Conservation (phyloP, 2,113 vertebrate species). For the Ascaphus truei region DNA sequence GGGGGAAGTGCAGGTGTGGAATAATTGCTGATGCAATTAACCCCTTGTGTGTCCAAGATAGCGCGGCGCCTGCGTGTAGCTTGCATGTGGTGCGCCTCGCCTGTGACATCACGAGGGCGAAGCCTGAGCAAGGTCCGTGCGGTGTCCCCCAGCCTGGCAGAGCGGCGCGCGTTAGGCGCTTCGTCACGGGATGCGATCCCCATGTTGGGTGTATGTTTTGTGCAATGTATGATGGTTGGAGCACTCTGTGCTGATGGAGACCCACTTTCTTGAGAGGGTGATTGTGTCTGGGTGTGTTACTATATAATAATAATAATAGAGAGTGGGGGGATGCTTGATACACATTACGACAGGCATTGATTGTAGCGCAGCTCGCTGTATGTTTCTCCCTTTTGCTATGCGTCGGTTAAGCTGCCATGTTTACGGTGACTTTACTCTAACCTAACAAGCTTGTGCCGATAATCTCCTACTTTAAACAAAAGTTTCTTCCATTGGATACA, state of each 20-base stretch:
- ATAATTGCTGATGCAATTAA: no score
- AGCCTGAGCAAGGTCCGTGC: no score
- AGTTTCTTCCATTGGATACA: neutral
- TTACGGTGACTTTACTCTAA: conserved; percentile 16
- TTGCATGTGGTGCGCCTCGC: no score
- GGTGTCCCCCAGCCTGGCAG: no score
- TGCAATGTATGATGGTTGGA: neutral
- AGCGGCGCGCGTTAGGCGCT: no score
- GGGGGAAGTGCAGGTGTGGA: no score
- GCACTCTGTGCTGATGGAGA: neutral
- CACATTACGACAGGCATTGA: conserved; percentile 12
- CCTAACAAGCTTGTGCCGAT: conserved; percentile 9
- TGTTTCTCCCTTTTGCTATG: neutral
- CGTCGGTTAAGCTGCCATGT: conserved; percentile 12
- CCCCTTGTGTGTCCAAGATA: no score
- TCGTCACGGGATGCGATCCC: no score
- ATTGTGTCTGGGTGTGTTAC: neutral
- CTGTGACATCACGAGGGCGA: no score
- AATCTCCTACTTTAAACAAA: neutral
- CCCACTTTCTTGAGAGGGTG: neutral
- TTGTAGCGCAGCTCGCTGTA: neutral
- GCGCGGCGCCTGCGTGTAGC: no score
- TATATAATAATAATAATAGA: neutral
- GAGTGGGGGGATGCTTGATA: neutral
- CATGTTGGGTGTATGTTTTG: no score